Evolutionary conservation across 2,797 vertebrate genomes (phyloP).

Genomic region (Cossypha niveicapilla): DNA sequence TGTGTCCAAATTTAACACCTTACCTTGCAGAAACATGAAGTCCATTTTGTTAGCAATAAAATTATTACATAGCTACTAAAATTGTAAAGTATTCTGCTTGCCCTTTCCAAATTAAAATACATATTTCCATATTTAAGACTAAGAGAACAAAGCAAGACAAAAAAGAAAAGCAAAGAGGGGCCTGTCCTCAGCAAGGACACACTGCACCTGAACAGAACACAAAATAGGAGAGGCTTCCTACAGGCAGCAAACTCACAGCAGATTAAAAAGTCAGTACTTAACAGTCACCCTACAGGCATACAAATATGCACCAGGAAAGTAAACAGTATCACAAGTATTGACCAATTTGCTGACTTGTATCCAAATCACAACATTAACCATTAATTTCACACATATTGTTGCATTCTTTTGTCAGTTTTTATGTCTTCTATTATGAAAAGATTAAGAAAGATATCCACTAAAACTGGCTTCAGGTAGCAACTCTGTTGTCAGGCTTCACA

Average conservation of each 20-base stretch:
- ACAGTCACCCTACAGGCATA: neutral
- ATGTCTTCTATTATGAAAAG: neutral
- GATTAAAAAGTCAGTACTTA: neutral
- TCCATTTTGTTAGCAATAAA: neutral
- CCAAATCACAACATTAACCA: neutral
- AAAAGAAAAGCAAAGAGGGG: neutral
- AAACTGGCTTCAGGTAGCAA: neutral
- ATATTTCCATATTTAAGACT: neutral
- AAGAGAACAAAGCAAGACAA: neutral
- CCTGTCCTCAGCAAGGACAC: neutral
- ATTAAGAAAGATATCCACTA: neutral
- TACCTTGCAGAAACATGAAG: neutral
- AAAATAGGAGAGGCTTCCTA: neutral
- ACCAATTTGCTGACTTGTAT: neutral
- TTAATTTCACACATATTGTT: neutral
- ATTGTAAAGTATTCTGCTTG: neutral
- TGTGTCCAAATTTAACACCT: neutral
- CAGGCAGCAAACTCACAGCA: neutral
- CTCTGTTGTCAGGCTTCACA: neutral
- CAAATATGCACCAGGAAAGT: neutral
- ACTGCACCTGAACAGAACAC: neutral
- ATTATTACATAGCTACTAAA: neutral
- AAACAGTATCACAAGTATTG: neutral
- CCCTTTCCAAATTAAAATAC: neutral
- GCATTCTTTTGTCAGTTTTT: neutral